Conservation (phyloP, 1,140 invertebrate species). For the Meloidogyne chitwoodi region DNA sequence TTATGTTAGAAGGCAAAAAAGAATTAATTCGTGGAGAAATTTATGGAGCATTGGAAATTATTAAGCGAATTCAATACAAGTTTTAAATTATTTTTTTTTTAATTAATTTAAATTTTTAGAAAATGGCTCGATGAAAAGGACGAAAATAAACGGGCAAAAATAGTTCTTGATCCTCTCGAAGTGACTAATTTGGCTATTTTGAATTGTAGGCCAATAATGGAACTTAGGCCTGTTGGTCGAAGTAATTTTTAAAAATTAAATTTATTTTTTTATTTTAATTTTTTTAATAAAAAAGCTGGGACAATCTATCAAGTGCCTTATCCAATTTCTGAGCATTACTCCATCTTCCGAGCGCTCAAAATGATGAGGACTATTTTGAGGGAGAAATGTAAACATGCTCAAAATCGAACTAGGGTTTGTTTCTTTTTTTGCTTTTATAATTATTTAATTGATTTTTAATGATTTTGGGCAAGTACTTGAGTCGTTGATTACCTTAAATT, state of each 20-base stretch:
- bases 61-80: conserved; percentile 54
- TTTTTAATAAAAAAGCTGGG: conserved; percentile 44
- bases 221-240: conserved; percentile 46
- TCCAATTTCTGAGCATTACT: conserved; percentile 48
- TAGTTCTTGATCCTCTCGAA: conserved; percentile 52
- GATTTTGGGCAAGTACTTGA: no score
- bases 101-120: conserved; percentile 3
- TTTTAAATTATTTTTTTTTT: conserved; percentile 3
- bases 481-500: no score
- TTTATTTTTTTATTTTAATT: no score
- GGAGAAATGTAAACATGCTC: conserved; percentile 21
- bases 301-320: conserved; percentile 53
- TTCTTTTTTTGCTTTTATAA: background rate
- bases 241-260: conserved; percentile 28
- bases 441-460: no score
- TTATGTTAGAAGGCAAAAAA: conserved; percentile 48
- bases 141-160: conserved; percentile 42
- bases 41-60: conserved; percentile 47
- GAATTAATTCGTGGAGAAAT: conserved; percentile 44
- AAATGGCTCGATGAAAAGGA: conserved; percentile 37
- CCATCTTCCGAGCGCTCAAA: conserved; percentile 58
- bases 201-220: conserved; percentile 58
- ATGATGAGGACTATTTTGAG: conserved; percentile 55
- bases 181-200: conserved; percentile 41
- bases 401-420: conserved; percentile 1